Evolutionary conservation across 2,888 invertebrate species (phyloP).

Genomic region (Phrixothrix hirtus): DNA sequence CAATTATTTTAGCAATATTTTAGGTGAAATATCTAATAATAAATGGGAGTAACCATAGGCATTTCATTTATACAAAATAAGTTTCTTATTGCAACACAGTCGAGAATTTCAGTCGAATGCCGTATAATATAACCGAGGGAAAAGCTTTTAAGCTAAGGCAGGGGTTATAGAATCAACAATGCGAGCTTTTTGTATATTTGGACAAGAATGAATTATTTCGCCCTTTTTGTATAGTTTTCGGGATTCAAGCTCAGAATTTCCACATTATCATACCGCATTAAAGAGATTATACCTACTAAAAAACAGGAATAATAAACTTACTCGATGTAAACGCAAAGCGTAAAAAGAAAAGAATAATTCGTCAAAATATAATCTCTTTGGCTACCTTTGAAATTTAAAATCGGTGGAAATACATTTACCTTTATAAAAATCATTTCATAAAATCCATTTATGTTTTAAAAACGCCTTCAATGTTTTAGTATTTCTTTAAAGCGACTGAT

Average conservation of each 20-base stretch:
- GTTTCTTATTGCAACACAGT: neutral
- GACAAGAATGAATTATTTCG: neutral
- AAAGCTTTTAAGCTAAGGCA: conserved; percentile 16
- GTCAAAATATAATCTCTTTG: neutral
- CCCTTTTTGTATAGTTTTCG: neutral
- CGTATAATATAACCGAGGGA: conserved; percentile 8
- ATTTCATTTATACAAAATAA: neutral
- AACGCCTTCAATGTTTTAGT: too few species aligned
- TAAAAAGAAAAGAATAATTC: neutral
- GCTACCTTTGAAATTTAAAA: too few species aligned
- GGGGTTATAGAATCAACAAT: conserved; percentile 15
- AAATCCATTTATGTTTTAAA: too few species aligned
- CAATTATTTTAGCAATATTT: too few species aligned
- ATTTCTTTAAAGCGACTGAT: too few species aligned
- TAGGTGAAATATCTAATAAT: neutral
- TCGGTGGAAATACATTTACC: too few species aligned
- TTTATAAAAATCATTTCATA: too few species aligned
- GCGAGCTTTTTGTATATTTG: conserved; percentile 11
- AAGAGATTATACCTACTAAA: neutral
- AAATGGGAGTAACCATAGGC: neutral
- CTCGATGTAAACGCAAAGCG: neutral
- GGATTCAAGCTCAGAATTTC: neutral
- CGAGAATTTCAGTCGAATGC: conserved; percentile 3
- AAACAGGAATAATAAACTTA: neutral
- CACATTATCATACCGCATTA: neutral